Percentiles rank a stretch among this genome's conserved stretches.
Conservation (phyloP, 2,113 vertebrate species). For the Zapus hudsonius region DNA sequence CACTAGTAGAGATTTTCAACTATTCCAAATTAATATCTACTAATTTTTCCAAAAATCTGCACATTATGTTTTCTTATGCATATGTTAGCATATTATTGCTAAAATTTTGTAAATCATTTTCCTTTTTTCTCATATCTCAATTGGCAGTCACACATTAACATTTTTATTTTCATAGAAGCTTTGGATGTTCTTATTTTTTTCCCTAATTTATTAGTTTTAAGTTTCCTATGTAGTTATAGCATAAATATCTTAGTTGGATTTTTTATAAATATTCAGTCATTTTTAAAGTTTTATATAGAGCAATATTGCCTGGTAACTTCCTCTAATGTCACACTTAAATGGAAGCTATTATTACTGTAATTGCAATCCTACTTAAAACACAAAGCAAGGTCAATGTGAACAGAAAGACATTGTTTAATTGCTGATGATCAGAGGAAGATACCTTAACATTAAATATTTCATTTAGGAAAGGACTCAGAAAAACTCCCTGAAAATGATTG, state of each 20-base stretch:
- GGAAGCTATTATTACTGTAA: slow-evolving; percentile 45
- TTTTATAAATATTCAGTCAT: neutral
- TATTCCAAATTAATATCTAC: neutral
- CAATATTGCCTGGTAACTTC: neutral
- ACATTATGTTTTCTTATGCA: neutral
- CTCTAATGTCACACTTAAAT: slow-evolving; percentile 14
- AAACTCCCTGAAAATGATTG: slow-evolving; percentile 48
- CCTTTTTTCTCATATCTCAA: neutral
- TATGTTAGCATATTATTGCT: neutral
- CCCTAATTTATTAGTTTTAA: neutral
- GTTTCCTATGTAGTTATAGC: neutral
- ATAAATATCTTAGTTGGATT: neutral
- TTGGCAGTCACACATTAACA: neutral
- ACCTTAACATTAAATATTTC: slow-evolving; percentile 63
- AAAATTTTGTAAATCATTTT: neutral
- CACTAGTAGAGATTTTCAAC: too few relatives aligned
- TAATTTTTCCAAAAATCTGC: neutral
- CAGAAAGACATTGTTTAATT: slow-evolving; percentile 74
- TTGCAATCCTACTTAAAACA: slow-evolving; percentile 36
- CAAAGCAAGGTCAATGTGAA: slow-evolving; percentile 74
- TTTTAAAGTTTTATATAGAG: slow-evolving; percentile 1
- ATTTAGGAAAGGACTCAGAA: slow-evolving; percentile 66
- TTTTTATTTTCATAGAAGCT: neutral
- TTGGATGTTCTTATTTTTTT: neutral
- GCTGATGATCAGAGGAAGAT: slow-evolving; percentile 72